Conservation (phyloP, 2,888 invertebrate genomes). For the Crossocerus cetratus region DNA sequence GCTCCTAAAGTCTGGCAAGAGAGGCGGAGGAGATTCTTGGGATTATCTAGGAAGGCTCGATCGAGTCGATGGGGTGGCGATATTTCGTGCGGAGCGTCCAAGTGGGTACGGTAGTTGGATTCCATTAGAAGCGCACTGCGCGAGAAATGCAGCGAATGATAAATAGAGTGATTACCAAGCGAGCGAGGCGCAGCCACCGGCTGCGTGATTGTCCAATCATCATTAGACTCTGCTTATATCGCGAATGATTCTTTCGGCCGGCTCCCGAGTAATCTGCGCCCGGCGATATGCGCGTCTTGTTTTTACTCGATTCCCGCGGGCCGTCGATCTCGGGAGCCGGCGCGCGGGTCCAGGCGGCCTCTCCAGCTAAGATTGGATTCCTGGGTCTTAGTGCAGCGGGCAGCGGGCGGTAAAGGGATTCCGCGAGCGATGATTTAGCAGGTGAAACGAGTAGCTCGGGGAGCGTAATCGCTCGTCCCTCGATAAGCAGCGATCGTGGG, state of each 20-base stretch:
- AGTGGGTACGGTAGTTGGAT: constrained; percentile 56
- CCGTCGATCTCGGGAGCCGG: not conserved
- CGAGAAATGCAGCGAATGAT: constrained; percentile 69
- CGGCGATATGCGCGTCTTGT: constrained; percentile 60
- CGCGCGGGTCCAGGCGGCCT: not conserved
- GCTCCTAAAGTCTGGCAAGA: too few relatives aligned
- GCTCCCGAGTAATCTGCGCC: constrained; percentile 43
- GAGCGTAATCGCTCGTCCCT: constrained; percentile 10
- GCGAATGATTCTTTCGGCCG: constrained; percentile 46
- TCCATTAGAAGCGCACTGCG: constrained; percentile 59
- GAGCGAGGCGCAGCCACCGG: constrained; percentile 55
- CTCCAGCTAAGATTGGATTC: not conserved
- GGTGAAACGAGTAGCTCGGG: not conserved
- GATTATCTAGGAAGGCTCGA: not conserved
- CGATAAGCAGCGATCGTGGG: constrained; percentile 41
- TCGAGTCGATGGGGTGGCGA: constrained; percentile 37
- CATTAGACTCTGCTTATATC: constrained; percentile 60
- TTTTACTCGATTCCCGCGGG: constrained; percentile 38
- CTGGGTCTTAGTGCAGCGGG: too few relatives aligned
- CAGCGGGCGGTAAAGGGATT: not conserved
- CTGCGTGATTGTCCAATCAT: constrained; percentile 69
- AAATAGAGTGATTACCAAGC: constrained; percentile 73
- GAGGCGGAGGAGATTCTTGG: too few relatives aligned
- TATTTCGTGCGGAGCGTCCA: constrained; percentile 56
- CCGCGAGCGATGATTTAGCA: not conserved